Conservation (phyloP, 1,140 invertebrate genomes). For the Trinorchestia longiramus region DNA sequence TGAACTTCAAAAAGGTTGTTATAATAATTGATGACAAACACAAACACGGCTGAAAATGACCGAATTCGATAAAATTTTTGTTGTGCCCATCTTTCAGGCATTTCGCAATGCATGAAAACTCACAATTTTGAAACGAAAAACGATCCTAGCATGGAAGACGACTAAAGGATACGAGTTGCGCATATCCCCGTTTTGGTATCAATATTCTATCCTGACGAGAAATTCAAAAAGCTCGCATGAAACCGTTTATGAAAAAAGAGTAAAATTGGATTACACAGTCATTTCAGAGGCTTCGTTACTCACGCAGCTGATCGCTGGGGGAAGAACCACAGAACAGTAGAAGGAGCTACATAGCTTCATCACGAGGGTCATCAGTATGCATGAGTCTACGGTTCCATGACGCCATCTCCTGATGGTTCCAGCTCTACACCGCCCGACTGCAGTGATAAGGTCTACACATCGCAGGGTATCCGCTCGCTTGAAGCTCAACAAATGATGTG, state of each 20-base stretch:
- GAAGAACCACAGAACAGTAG: not conserved
- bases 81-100: too few species aligned
- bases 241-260: not conserved
- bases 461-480: not conserved
- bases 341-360: conserved; percentile 16
- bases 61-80: too few species aligned
- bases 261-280: conserved; percentile 4
- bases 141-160: too few species aligned
- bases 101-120: too few species aligned
- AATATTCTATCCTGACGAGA: not conserved
- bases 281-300: not conserved
- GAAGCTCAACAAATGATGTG: conserved; percentile 47
- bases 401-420: not conserved
- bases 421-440: not conserved
- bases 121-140: too few species aligned
- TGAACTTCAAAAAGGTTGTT: too few species aligned
- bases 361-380: conserved; percentile 22
- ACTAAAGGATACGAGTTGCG: too few species aligned
- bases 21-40: too few species aligned
- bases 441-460: not conserved
- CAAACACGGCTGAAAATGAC: too few species aligned
- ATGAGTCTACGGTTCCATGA: conserved; percentile 39
- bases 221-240: not conserved
- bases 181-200: not conserved
- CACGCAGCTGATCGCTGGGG: not conserved